Percentiles rank a stretch among this genome's conserved stretches.
These are phyloP conservation scores for Lasaia peninsularis DNA, from an alignment of 1,140 invertebrate species.

Conservation along the genomic window DNA sequence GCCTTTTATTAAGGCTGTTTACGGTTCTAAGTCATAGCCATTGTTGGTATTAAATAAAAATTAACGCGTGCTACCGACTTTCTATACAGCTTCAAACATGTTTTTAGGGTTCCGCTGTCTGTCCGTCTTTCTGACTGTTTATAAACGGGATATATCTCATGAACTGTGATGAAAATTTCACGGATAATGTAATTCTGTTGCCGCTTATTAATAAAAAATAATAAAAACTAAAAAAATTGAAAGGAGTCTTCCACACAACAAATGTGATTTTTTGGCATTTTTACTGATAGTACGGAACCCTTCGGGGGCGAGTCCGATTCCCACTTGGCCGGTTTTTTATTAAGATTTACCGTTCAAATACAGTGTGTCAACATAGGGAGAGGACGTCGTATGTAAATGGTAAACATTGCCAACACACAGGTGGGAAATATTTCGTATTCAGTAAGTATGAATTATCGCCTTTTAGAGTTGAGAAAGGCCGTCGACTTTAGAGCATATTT, in stretches of 20 bases:
- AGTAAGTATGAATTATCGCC: constrained; percentile 36
- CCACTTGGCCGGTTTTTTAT: too few species aligned
- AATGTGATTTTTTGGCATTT: too few species aligned
- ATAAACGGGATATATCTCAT: too few species aligned
- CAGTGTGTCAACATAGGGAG: constrained; percentile 44
- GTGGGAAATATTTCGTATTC: constrained; percentile 38
- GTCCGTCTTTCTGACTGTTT: too few species aligned
- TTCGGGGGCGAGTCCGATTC: too few species aligned
- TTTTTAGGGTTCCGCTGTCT: too few species aligned
- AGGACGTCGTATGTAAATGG: constrained; percentile 41
- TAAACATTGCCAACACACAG: constrained; percentile 31
- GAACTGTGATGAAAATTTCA: too few species aligned
- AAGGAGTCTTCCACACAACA: too few species aligned
- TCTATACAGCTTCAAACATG: constrained; percentile 41
- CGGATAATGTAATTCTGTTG: too few species aligned
- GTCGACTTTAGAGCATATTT: neutral
- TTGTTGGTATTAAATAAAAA: neutral
- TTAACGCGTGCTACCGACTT: constrained; percentile 31
- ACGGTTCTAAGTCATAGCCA: constrained; percentile 46
- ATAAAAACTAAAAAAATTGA: too few species aligned
- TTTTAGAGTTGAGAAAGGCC: constrained; percentile 27
- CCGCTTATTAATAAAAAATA: too few species aligned
- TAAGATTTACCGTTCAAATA: constrained; percentile 58
- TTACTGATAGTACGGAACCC: too few species aligned
- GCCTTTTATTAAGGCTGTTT: constrained; percentile 11